Percentiles rank a stretch among this genome's conserved stretches.
These are phyloP conservation scores for Allacma fusca DNA, from an alignment of 2,888 invertebrate genomes.

Conservation along the genomic window DNA sequence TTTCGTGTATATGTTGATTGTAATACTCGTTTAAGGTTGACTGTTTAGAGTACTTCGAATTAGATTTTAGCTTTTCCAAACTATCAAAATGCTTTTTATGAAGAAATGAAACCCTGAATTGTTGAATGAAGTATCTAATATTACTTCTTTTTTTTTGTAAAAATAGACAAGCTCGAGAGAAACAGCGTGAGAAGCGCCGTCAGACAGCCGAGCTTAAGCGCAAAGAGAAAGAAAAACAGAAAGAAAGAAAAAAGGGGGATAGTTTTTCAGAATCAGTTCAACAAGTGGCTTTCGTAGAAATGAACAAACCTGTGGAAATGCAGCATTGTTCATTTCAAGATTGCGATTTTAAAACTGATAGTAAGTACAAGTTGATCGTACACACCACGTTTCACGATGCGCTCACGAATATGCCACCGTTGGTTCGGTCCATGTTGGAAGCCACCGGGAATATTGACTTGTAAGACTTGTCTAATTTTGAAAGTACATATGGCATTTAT, in stretches of 20 bases:
- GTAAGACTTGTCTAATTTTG: slow-evolving; percentile 6
- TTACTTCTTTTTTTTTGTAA: no score
- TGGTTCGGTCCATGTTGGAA: slow-evolving; percentile 9
- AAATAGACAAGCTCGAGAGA: background rate
- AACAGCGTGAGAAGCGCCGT: background rate
- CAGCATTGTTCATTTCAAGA: background rate
- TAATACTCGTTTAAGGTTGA: no score
- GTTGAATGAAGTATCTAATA: no score
- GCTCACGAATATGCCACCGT: background rate
- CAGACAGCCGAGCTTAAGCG: background rate
- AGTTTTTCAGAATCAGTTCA: background rate
- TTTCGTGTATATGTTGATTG: no score
- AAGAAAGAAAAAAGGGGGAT: background rate
- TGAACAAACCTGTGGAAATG: background rate
- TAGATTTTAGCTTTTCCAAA: no score
- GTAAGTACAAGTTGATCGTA: background rate
- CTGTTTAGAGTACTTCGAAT: no score
- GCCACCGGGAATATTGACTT: slow-evolving; percentile 5
- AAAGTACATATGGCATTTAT: background rate
- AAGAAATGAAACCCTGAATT: no score
- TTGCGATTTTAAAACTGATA: slow-evolving; percentile 16
- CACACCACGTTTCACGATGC: slow-evolving; percentile 12
- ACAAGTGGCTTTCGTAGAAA: background rate
- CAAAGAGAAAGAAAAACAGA: background rate
- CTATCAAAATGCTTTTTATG: no score